Percentiles rank a stretch among this genome's conserved stretches.
Conservation (phyloP, 2,797 vertebrate genomes). For the Eleutherodactylus coqui region DNA sequence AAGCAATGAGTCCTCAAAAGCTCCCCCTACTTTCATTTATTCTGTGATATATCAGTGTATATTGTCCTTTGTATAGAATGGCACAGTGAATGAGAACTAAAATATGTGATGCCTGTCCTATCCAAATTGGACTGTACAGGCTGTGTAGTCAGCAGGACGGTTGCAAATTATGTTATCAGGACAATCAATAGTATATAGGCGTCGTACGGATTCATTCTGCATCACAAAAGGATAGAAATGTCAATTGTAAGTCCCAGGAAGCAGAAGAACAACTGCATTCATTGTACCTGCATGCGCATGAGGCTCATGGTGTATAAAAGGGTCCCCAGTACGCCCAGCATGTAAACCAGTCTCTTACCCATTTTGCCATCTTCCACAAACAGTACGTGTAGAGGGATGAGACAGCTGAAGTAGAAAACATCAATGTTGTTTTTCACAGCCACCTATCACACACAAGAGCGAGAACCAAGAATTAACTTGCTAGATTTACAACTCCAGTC, state of each 20-base stretch:
- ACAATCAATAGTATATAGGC: neutral
- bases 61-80: neutral
- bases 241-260: neutral
- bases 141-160: neutral
- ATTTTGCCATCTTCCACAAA: constrained; percentile 99
- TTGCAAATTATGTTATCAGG: neutral
- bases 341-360: constrained; percentile 79
- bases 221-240: neutral
- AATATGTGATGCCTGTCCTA: neutral
- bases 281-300: too few relatives aligned
- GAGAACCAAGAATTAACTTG: constrained; percentile 33
- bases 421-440: constrained; percentile 99
- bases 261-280: neutral
- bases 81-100: too few relatives aligned
- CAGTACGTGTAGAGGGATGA: constrained; percentile 95
- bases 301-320: neutral
- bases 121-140: neutral
- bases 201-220: neutral
- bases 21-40: neutral
- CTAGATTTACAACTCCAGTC: constrained; percentile 11
- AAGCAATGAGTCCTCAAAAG: neutral
- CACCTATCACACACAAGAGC: constrained; percentile 79
- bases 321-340: neutral
- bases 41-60: neutral
- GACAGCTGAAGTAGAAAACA: constrained; percentile 98